Base-by-base conservation (phyloP, 2,113 vertebrate genomes). In the Lepisosteus oculatus region DNA sequence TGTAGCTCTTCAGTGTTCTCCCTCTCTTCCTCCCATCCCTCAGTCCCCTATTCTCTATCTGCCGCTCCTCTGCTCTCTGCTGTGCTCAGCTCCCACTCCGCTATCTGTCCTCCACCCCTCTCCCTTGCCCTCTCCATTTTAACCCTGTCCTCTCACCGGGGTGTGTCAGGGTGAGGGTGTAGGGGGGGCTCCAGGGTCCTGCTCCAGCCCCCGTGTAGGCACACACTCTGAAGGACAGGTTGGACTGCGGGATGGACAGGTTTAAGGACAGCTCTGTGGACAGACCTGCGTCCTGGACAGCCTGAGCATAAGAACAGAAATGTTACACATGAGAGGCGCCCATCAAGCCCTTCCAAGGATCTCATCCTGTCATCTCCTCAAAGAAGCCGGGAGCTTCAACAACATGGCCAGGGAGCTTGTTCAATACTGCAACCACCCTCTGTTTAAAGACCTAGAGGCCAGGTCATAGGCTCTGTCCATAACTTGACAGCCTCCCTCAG, bases 141-240 rank as follows among this genome's bases (percentile, higher is more conserved):
- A n/a, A 55, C 14, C 55, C 11, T 41, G 44, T 3, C 43, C 9
- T 73, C 88, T 85, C 71, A 92, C 92, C 90, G 8, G 86, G 56
- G 55, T 67, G 3, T 0, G 65, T 69, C 14, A 91, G 90, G 29
- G 82, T 83, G 63, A 93, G 79, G 4, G 89, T 85, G 61, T 94
- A 87, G 0, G 84, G 74, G 8, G 80, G 73, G 66, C 90, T 93
- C 95, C 95, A 97, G 45, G 95, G 95, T n/a, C 95, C 94, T 0
- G 81, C 89, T 1, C 95, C 95, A 0, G 91, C 93, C 0, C 80
- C 77, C 0, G 95, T 97, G 54, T 95, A 96, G 3, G 94, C 92
- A 12, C 92, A 91, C 76, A 96, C 87, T 5, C 89, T 84, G 66
- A 93, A 90, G 0, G 91, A 89, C 74, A 97, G 75, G 70, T 96